Base-by-base conservation (phyloP, 2,113 vertebrate genomes). In the Cheilinus undulatus region DNA sequence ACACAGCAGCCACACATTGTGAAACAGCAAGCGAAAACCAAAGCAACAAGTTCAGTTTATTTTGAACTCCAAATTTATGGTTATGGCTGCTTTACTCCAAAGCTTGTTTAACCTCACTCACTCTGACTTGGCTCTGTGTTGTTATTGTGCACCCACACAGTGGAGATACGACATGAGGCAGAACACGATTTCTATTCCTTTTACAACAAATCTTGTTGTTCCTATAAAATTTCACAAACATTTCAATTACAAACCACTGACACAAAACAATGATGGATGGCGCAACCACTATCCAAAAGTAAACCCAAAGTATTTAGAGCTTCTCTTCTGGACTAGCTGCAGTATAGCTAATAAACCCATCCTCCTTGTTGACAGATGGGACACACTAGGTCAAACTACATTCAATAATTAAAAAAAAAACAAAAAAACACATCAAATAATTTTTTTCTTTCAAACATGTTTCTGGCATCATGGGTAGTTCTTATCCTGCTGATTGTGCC, bases 1-100 rank as follows among this genome's bases (percentile, higher is more conserved):
- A 73, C 77, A 73, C 69, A 80, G 83, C 63, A 86, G 60, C 73
- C 75, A 28, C 80, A 86, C 78, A 85, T 85, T 83, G 76, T 89
- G 86, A 86, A 88, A 84, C 68, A 69, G 59, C 46, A 5, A 82
- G 40, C 17, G 58, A 34, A 85, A 86, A 80, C 73, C 79, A 49
- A 83, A 76, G 76, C 74, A 87, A 78, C 71, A 73, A 80, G 62
- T 78, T 66, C 43, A 19, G 80, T 83, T 87, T 84, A 88, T 86
- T 86, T 88, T 85, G 46, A 80, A 70, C 70, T 64, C 24, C 4
- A 32, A 80, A 86, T 76, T 15, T 83, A 69, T 63, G 61, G 65
- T 76, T 65, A 49, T 19, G 66, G 58, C 66, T 54, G 61, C 70
- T 78, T 70, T 56, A 53, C 70, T 78, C 4, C 7, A 70, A 49